Evolutionary conservation across 2,797 vertebrate genomes (phyloP), one percentile per base, ranked within the genome.

Genomic region (Saxicola maurus): DNA sequence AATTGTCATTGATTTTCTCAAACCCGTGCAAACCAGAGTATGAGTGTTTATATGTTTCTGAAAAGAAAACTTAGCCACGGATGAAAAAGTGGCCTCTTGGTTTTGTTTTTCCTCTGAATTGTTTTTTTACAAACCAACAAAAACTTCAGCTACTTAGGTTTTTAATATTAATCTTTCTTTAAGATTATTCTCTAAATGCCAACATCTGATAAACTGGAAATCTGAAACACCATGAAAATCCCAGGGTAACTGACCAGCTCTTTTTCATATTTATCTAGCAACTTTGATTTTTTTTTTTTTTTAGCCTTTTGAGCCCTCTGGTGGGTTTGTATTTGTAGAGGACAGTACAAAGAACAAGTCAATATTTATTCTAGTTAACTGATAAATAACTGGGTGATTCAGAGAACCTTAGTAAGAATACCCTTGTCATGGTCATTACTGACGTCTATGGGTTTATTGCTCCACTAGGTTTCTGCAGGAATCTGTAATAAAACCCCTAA

Each of bases 351-450:
- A 96, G 94, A 94, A 92, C 86, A 96, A 96, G 92, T 92, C 93
- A 96, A 95, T 96, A 96, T 97, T 97, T 96, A 92, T 94, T 94
- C 84, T 91, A 89, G 87, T 82, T 67, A 77, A 90, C 82, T 91
- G 93, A 95, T 97, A 96, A 96, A 96, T 94, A 93, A 93, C 62
- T 38, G 73, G 21, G 74, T 95, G 73, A 93, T 82, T 93, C 93
- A 94, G 89, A 74, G 73, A 86, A 93, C 75, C 73, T 92, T 88
- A 86, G 67, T 93, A 80, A 91, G 81, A 82, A 86, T 72, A 90
- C 57, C 76, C 79, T 86, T 92, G 80, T 85, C 95, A 95, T 13
- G 90, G 94, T 86, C 94, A 90, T 69, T 86, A 89, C 80, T 96
- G 93, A 88, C 91, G 91, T 94, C 82, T 72, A 4, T 15, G 59